Conservation (phyloP, 2,888 invertebrate species). For the Drosophila conformis region DNA sequence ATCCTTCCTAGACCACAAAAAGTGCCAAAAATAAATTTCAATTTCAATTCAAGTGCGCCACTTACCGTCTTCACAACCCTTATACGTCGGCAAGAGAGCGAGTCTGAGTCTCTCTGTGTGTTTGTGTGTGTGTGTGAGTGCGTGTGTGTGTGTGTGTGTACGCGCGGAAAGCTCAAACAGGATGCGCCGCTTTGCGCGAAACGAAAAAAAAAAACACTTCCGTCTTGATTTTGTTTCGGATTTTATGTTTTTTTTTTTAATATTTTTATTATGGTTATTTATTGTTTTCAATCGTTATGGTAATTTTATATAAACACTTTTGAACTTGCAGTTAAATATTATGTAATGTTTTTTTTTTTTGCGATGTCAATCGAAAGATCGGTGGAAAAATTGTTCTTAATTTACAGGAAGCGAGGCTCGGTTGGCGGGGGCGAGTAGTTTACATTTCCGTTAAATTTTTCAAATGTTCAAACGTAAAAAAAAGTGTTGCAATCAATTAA, state of each 20-base stretch:
- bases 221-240: constrained; percentile 53
- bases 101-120: constrained; percentile 21
- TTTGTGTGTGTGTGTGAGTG: neutral
- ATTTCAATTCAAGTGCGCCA: constrained; percentile 33
- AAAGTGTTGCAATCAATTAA: neutral
- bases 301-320: constrained; percentile 25
- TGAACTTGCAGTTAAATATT: constrained; percentile 32
- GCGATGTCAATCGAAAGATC: neutral
- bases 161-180: constrained; percentile 62
- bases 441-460: constrained; percentile 81
- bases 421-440: constrained; percentile 82
- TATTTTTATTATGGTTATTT: constrained; percentile 45
- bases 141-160: constrained; percentile 9
- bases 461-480: constrained; percentile 37
- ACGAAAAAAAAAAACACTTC: constrained; percentile 57
- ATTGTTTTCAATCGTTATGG: constrained; percentile 30
- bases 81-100: constrained; percentile 44
- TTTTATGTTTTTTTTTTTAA: constrained; percentile 26
- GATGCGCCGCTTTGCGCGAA: constrained; percentile 59
- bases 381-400: constrained; percentile 32
- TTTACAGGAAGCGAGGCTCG: constrained; percentile 49
- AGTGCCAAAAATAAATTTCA: constrained; percentile 4
- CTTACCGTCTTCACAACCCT: constrained; percentile 53
- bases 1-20: constrained; percentile 14
- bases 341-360: constrained; percentile 20